A percentile compares a stretch with the other conserved stretches of the same genome.
Conservation (phyloP, 2,888 invertebrate genomes). For the Dryadula phaetusa region DNA sequence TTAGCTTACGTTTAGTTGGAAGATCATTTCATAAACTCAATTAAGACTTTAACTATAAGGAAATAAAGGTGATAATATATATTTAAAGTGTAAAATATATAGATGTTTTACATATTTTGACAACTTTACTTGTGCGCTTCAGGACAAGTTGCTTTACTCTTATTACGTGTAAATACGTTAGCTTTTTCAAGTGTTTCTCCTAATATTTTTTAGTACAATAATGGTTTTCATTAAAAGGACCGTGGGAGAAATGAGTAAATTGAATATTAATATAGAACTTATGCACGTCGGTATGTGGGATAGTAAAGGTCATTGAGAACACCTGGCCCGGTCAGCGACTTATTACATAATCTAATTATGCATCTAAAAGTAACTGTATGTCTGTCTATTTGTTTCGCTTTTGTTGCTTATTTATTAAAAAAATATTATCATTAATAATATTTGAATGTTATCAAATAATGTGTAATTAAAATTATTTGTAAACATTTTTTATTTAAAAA, state of each 20-base stretch:
- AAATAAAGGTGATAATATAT: not conserved
- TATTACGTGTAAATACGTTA: conserved; percentile 13
- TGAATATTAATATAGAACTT: conserved; percentile 74
- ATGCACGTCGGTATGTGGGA: conserved; percentile 62
- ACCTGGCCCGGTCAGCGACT: conserved; percentile 62
- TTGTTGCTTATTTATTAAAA: not conserved
- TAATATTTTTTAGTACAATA: conserved; percentile 19
- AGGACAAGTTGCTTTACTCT: not conserved
- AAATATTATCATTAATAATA: not conserved
- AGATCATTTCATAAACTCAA: not conserved
- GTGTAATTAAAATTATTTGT: too few relatives aligned
- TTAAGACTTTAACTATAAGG: not conserved
- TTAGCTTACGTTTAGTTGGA: conserved; percentile 21
- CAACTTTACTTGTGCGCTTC: conserved; percentile 6
- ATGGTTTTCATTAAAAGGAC: conserved; percentile 54
- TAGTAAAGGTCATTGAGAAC: conserved; percentile 63
- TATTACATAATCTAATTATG: conserved; percentile 29
- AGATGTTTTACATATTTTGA: conserved; percentile 3
- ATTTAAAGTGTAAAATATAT: conserved; percentile 12
- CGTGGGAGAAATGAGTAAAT: conserved; percentile 78
- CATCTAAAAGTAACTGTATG: conserved; percentile 10
- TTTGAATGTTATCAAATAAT: too few relatives aligned
- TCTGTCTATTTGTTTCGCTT: not conserved
- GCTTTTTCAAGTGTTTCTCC: conserved; percentile 29
- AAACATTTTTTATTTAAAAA: not conserved